Evolutionary conservation across 2,113 vertebrate genomes (phyloP), one percentile per base, ranked within the genome.

Genomic region (Miniopterus natalensis): DNA sequence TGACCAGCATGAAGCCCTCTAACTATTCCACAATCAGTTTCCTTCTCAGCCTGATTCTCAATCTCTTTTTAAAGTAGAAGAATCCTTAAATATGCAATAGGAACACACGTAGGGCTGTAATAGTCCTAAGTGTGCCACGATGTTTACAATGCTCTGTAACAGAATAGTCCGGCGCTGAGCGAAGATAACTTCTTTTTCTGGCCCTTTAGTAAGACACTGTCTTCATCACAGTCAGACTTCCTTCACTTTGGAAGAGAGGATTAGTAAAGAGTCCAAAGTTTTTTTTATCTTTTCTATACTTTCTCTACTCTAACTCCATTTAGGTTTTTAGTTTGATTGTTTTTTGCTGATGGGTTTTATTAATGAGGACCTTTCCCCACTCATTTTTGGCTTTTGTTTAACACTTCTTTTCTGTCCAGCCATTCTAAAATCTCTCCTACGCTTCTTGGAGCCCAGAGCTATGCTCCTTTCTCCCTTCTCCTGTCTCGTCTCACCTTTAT

Each of bases 11-110:
- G 42, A 93, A 70, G 20, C 21, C 83, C 27, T 70, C 40, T 42
- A 61, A 89, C 70, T 71, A 40, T 55, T 85, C 73, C 59, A 55
- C 36, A 61, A 42, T 47, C 59, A 66, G 45, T 59, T 79, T 92
- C 73, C 53, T 68, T 77, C 51, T 83, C 71, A 53, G 63, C 84
- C 55, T 93, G 93, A 49, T 78, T 70, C 36, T 91, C 31, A 51
- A 23, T 17, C 53, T 84, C 71, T 88, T 92, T 78, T 49, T 65
- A 89, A 94, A 84, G 75, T 15, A 88, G 74, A 79, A 95, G 83
- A 87, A 51, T n/a, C 95, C 65, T 77, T 96, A 88, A 79, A 55
- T n/a, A 51, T 6, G 13, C 51, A 27, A 17, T 47, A 65, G 47
- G 74, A 66, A 65, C 31, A 70, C 75, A 65, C 7, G 42, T 12